Evolutionary conservation across 2,113 vertebrate genomes (phyloP).

Genomic region (Lophotis ruficrista): DNA sequence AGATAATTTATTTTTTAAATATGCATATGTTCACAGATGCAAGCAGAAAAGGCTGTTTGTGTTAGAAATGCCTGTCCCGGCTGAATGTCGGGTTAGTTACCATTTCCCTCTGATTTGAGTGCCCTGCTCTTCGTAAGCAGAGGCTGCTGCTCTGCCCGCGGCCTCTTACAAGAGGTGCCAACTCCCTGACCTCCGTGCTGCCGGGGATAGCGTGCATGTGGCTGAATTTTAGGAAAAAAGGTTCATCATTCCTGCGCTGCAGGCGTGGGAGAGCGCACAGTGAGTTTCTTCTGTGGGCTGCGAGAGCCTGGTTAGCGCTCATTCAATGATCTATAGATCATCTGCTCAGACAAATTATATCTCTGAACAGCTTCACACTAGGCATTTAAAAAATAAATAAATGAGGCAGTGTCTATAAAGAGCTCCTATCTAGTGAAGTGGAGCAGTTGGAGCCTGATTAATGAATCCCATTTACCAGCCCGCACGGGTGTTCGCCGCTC

Average conservation of each 20-base stretch:
- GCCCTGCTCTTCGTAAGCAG: not conserved
- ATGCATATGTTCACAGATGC: slow-evolving; percentile 28
- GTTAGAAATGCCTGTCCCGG: not conserved
- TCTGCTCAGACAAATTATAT: slow-evolving; percentile 46
- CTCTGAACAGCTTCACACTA: slow-evolving; percentile 40
- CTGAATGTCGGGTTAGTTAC: not conserved
- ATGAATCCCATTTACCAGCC: slow-evolving; percentile 5
- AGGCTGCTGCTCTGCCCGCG: not conserved
- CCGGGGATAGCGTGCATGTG: rapidly evolving
- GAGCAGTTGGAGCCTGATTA: slow-evolving; percentile 38
- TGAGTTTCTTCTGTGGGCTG: not conserved
- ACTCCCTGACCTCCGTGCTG: not conserved
- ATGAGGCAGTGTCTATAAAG: slow-evolving; percentile 46
- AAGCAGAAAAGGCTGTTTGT: not conserved
- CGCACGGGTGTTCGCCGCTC: not conserved
- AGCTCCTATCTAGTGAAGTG: not conserved
- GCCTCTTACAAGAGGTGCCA: not conserved
- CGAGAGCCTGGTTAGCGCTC: not conserved
- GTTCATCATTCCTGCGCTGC: not conserved
- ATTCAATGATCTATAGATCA: slow-evolving; percentile 29
- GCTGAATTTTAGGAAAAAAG: not conserved
- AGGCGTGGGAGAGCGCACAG: rapidly evolving
- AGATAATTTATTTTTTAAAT: slow-evolving; percentile 50
- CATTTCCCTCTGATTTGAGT: not conserved
- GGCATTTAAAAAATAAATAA: slow-evolving; percentile 64